Evolutionary conservation across 2,113 vertebrate genomes (phyloP).

Genomic region (Fulmarus glacialis): DNA sequence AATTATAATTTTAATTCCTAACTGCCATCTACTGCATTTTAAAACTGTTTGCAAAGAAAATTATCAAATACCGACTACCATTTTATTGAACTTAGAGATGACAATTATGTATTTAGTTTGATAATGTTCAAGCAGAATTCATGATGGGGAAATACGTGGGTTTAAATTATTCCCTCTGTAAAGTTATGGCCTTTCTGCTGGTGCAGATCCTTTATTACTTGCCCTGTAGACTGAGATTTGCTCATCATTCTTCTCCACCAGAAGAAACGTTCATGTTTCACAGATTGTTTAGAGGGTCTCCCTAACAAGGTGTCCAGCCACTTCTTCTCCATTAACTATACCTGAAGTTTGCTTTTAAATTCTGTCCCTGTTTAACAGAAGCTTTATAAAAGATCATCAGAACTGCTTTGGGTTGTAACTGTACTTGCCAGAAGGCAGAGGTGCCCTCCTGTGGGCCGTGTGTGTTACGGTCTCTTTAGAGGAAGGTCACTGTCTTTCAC

Average conservation of each 20-base stretch:
- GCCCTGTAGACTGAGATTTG: constrained; percentile 1
- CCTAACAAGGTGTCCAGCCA: constrained; percentile 2
- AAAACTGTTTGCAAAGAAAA: constrained; percentile 11
- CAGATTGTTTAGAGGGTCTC: neutral
- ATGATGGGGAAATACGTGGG: neutral
- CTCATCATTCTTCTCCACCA: constrained; percentile 8
- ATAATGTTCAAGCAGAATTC: neutral
- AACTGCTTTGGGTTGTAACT: neutral
- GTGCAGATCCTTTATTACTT: neutral
- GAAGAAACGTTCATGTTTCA: neutral
- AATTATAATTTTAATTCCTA: constrained; percentile 13
- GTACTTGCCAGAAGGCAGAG: neutral
- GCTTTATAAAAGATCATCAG: neutral
- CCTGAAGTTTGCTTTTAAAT: constrained; percentile 7
- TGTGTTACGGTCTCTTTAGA: neutral
- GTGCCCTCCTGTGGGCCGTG: constrained; percentile 37
- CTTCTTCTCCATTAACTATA: neutral
- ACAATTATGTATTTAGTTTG: neutral
- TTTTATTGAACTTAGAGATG: neutral
- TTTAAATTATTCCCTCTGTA: neutral
- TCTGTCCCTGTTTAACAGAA: neutral
- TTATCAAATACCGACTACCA: neutral
- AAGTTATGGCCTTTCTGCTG: neutral
- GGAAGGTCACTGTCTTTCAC: neutral
- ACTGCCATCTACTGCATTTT: constrained; percentile 9